Conservation (phyloP, 2,888 invertebrate species). For the Flabesymbios commensalis region DNA sequence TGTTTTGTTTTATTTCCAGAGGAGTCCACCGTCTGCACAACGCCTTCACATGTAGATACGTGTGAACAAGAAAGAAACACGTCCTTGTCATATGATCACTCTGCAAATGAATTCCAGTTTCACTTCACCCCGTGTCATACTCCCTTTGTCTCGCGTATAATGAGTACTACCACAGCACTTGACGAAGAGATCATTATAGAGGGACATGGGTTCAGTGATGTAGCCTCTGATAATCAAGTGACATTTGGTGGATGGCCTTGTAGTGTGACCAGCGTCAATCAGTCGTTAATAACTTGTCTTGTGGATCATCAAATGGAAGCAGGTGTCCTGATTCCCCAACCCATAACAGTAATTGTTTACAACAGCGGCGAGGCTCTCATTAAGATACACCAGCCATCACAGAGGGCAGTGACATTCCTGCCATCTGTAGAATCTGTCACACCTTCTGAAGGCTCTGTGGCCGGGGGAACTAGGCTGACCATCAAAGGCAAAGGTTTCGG, state of each 20-base stretch:
- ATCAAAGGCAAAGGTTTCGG: constrained; percentile 7
- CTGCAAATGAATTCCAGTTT: neutral
- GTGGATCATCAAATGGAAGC: neutral
- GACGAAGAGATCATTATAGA: constrained; percentile 41
- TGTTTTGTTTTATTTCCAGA: too few relatives aligned
- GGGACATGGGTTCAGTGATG: constrained; percentile 47
- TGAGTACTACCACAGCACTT: neutral
- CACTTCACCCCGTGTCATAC: neutral
- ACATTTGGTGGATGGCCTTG: constrained; percentile 7
- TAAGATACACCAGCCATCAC: neutral
- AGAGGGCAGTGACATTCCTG: too few relatives aligned
- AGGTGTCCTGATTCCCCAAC: constrained; percentile 1
- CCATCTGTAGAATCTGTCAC: too few relatives aligned
- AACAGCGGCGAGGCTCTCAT: neutral
- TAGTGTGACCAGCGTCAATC: neutral
- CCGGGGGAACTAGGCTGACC: too few relatives aligned
- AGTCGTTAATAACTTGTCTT: neutral
- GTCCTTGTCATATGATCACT: too few relatives aligned
- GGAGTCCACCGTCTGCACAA: too few relatives aligned
- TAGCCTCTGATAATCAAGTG: neutral
- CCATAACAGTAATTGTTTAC: constrained; percentile 1
- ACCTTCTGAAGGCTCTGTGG: too few relatives aligned
- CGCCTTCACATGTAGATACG: too few relatives aligned
- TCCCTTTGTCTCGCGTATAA: neutral
- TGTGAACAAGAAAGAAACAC: too few relatives aligned